These are phyloP conservation scores for Noturus placidus DNA, from an alignment of 2,113 vertebrate genomes.

Conservation along the genomic window DNA sequence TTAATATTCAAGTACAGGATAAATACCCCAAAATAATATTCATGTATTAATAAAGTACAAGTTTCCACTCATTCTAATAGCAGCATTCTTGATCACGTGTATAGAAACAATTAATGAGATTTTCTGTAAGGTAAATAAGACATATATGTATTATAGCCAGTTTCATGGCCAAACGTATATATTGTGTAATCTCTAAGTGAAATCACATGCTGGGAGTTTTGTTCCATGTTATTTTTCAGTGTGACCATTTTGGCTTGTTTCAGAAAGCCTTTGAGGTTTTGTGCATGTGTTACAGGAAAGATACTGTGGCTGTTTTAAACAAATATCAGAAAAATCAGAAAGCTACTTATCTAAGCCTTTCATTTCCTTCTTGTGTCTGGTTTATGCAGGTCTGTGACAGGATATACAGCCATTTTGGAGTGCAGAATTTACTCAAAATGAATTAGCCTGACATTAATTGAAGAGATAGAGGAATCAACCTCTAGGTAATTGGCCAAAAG, in stretches of 20 bases:
- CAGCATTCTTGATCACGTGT: not conserved
- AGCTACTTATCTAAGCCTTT: slow-evolving; percentile 15
- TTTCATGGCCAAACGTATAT: not conserved
- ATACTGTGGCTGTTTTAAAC: not conserved
- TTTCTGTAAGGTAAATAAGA: not conserved
- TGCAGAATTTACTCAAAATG: slow-evolving; percentile 50
- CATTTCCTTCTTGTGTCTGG: slow-evolving; percentile 41
- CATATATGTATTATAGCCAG: too few relatives aligned
- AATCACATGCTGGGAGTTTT: not conserved
- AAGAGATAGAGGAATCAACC: slow-evolving; percentile 40
- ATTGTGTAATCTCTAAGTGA: not conserved
- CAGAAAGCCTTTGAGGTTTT: not conserved
- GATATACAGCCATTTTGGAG: slow-evolving; percentile 24
- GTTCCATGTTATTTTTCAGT: not conserved
- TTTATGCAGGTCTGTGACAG: slow-evolving; percentile 37
- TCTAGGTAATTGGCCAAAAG: slow-evolving; percentile 35
- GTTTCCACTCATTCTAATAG: not conserved
- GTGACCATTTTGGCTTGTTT: not conserved
- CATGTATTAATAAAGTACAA: not conserved
- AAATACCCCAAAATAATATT: not conserved
- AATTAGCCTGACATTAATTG: slow-evolving; percentile 57
- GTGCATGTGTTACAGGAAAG: not conserved
- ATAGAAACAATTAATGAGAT: not conserved
- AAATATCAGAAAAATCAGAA: slow-evolving; percentile 14
- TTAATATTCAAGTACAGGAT: too few relatives aligned